Base-by-base conservation (phyloP, 2,113 vertebrate species). In the Ovis canadensis region DNA sequence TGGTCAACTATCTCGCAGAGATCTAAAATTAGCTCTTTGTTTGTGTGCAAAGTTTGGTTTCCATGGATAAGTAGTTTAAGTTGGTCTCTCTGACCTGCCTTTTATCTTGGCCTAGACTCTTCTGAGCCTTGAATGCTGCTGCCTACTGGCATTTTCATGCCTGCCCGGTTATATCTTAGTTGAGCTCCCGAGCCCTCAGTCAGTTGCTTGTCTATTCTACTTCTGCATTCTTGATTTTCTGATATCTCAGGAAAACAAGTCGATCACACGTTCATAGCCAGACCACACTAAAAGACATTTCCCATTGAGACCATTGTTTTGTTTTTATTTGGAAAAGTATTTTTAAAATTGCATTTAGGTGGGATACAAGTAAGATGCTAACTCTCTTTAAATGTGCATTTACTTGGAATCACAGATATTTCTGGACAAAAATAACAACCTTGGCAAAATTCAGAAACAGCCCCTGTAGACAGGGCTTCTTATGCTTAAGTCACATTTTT, bases 21-120 rank as follows among this genome's bases (percentile, higher is more conserved):
- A 96, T 10, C 98, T 98, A 93, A 98, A 98, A 90, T 74, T 98
- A 96, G 97, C 89, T 90, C 71, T 96, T 78, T 96, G 96, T 97
- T 97, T 31, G 92, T 97, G 55, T 92, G 82, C 5, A 85, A 7
- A 8, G 85, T 86, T 86, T 13, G 82, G 98, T 98, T 98, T 97
- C 95, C 88, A 89, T 96, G 90, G 78, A 54, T 95, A 62, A 31
- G 27, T 31, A 31, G 84, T 92, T 54, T 21, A 87, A 95, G 67
- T 48, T 60, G 92, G 27, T 81, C 57, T 96, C 48, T 89, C 62
- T 93, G n/a, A 23, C 83, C 43, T 85, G 31, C 50, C 54, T 92
- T n/a, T 86, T 88, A 67, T 40, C 36, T 88, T 84, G 54, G 67
- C 48, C 67, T 43, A 60, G 52, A 54, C 33, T 62, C 14, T 91